Conservation (phyloP, 2,888 invertebrate species). For the Tachina lurida region DNA sequence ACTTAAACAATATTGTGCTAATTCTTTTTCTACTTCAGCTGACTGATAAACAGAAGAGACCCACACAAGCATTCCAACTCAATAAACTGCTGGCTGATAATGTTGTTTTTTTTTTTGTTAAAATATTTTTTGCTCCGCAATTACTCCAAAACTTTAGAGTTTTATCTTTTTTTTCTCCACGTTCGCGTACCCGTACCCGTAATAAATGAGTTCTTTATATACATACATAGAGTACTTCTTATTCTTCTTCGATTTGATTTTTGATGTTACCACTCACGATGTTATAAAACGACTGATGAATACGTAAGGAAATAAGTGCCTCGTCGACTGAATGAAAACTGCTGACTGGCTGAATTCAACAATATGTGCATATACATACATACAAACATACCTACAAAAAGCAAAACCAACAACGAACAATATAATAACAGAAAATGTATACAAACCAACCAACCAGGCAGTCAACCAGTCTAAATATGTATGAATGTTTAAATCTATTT, state of each 20-base stretch:
- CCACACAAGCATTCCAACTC: constrained; percentile 23
- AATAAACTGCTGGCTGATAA: constrained; percentile 29
- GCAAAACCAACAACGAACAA: constrained; percentile 32
- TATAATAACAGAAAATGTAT: constrained; percentile 35
- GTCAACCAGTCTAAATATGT: constrained; percentile 68
- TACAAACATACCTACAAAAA: neutral
- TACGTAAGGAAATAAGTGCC: constrained; percentile 50
- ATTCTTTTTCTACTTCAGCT: constrained; percentile 44
- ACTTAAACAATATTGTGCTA: constrained; percentile 20
- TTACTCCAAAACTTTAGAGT: constrained; percentile 37
- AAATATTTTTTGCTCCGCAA: constrained; percentile 25
- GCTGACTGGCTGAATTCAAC: constrained; percentile 54
- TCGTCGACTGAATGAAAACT: constrained; percentile 53
- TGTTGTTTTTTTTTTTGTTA: constrained; percentile 21
- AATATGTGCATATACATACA: constrained; percentile 16
- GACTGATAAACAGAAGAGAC: constrained; percentile 33
- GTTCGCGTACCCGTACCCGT: constrained; percentile 41
- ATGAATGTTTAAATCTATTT: constrained; percentile 23
- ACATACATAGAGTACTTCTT: neutral
- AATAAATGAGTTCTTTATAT: constrained; percentile 32
- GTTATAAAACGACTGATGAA: constrained; percentile 66
- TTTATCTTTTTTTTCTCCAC: constrained; percentile 34
- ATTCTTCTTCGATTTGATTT: constrained; percentile 22
- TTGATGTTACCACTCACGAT: constrained; percentile 66
- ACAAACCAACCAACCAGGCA: constrained; percentile 49